phyloP scores from a whole-genome alignment of 2,113 vertebrate genomes.

The Stigmatopora nigra region DNA sequence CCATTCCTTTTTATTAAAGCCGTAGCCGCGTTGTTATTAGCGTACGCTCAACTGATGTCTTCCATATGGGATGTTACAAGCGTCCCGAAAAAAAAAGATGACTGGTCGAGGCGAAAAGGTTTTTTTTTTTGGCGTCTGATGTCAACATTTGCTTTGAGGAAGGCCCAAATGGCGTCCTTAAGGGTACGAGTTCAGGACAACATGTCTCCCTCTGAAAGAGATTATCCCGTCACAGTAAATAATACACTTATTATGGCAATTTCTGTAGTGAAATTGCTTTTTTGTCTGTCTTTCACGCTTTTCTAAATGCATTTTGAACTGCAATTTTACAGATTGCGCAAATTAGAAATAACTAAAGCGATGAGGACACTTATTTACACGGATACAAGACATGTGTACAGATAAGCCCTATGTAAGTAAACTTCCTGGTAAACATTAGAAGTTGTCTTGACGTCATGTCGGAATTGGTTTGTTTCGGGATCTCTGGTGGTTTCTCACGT shows the following conservation, averaged over 20 bases:
- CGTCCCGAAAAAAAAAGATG: slow-evolving; percentile 36
- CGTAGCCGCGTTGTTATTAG: slow-evolving; percentile 66
- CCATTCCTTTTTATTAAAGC: slow-evolving; percentile 69
- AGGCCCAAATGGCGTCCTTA: slow-evolving; percentile 30
- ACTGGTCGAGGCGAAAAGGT: slow-evolving; percentile 33
- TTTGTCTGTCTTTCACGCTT: neutral
- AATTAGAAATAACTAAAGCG: neutral
- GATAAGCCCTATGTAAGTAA: neutral
- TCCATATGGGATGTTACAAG: slow-evolving; percentile 64
- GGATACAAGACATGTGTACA: neutral
- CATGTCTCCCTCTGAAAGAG: slow-evolving; percentile 11
- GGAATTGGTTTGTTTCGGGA: neutral
- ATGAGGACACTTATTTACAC: neutral
- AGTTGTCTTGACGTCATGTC: neutral
- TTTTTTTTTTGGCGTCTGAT: slow-evolving; percentile 36
- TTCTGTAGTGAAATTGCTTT: slow-evolving; percentile 1
- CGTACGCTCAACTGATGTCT: slow-evolving; percentile 58
- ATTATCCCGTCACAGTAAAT: slow-evolving; percentile 16
- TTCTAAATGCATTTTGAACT: neutral
- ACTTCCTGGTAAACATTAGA: neutral
- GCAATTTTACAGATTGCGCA: neutral
- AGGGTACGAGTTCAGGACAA: slow-evolving; percentile 22
- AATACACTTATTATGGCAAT: slow-evolving; percentile 3
- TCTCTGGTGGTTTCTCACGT: slow-evolving; percentile 13
- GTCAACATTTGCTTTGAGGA: slow-evolving; percentile 37